These are phyloP conservation scores for Ladona fulva DNA, from an alignment of 1,140 invertebrate species.

Conservation along the genomic window DNA sequence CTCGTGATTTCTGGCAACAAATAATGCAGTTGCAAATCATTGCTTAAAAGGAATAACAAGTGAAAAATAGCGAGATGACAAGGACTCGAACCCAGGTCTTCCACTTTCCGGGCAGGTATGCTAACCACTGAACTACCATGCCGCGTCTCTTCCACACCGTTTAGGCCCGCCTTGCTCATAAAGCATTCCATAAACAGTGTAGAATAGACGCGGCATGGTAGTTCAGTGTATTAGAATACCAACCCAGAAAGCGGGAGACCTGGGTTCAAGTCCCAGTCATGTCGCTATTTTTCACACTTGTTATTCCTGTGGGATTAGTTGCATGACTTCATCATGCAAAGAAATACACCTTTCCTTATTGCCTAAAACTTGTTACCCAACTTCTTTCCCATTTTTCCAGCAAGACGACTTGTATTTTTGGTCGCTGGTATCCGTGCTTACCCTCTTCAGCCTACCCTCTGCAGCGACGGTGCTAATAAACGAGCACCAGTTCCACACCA, in stretches of 20 bases:
- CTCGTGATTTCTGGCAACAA: too few species aligned
- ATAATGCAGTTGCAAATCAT: not conserved
- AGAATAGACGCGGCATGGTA: too few species aligned
- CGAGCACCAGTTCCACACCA: not conserved
- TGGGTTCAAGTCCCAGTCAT: not conserved
- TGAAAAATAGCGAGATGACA: not conserved
- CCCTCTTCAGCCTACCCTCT: not conserved
- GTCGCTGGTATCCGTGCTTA: not conserved
- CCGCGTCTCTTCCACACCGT: too few species aligned
- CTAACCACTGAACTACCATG: too few species aligned
- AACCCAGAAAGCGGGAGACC: not conserved
- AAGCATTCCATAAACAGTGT: too few species aligned
- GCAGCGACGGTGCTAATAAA: not conserved
- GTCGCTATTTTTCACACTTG: not conserved
- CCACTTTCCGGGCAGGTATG: too few species aligned
- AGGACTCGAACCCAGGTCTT: too few species aligned
- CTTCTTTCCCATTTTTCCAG: not conserved
- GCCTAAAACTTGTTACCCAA: too few species aligned
- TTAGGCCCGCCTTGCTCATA: too few species aligned
- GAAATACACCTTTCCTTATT: not conserved
- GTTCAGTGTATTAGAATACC: not conserved
- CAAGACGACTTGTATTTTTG: not conserved
- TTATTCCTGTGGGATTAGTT: too few species aligned
- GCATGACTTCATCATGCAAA: not conserved
- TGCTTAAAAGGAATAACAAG: not conserved